These are phyloP conservation scores for Leucoraja erinaceus DNA, from an alignment of 2,113 vertebrate species.

Conservation along the genomic window DNA sequence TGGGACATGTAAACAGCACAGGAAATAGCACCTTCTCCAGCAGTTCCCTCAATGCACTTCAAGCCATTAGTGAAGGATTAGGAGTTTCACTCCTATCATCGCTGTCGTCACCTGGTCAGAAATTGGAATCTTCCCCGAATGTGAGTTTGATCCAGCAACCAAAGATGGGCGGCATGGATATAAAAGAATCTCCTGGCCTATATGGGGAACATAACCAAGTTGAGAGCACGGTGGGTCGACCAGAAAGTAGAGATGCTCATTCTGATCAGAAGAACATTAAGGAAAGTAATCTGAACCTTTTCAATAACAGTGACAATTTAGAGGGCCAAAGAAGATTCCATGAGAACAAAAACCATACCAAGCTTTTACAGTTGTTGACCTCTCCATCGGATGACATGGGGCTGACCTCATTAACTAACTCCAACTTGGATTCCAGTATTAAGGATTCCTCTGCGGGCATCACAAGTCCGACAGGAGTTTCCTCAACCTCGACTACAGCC, in stretches of 20 bases:
- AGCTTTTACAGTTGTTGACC: conserved; percentile 87
- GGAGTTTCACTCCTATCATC: conserved; percentile 83
- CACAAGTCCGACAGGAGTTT: conserved; percentile 83
- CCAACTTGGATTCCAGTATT: conserved; percentile 57
- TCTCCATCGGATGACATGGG: conserved; percentile 81
- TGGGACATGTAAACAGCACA: conserved; percentile 64
- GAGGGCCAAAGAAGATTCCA: conserved; percentile 66
- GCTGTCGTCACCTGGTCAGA: conserved; percentile 80
- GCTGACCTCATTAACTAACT: conserved; percentile 55
- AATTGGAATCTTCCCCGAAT: conserved; percentile 78
- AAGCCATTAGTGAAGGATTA: conserved; percentile 94
- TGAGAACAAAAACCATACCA: conserved; percentile 86
- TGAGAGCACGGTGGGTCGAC: conserved; percentile 74
- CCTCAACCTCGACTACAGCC: conserved; percentile 68
- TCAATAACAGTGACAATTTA: conserved; percentile 31
- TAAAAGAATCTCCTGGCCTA: conserved; percentile 74
- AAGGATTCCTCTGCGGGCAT: conserved; percentile 71
- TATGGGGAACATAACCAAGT: conserved; percentile 68
- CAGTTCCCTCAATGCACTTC: conserved; percentile 90
- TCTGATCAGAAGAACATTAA: conserved; percentile 67
- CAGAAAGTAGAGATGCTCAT: conserved; percentile 68
- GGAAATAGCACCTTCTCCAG: conserved; percentile 77
- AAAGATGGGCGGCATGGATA: conserved; percentile 68
- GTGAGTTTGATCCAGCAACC: conserved; percentile 67
- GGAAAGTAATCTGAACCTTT: conserved; percentile 49